phyloP scores from a whole-genome alignment of 2,888 invertebrate species.

The Eucera pruinosa region DNA sequence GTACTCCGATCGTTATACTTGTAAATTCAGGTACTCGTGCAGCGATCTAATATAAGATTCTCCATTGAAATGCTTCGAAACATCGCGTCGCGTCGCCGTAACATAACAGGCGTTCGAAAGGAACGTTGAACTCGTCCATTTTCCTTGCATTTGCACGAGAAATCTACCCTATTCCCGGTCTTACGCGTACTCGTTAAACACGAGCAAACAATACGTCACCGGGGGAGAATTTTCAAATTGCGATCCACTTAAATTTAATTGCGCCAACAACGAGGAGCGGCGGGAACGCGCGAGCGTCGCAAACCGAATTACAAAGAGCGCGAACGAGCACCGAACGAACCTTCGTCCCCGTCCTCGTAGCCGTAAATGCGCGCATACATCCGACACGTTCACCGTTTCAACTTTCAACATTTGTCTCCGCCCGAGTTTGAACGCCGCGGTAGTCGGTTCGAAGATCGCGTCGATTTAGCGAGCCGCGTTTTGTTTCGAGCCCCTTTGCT shows the following conservation, averaged over 20 bases:
- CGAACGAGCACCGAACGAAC: neutral
- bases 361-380: neutral
- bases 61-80: too few species aligned
- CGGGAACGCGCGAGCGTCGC: neutral
- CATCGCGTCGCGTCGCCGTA: neutral
- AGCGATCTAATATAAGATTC: too few species aligned
- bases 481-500: slow-evolving; percentile 29
- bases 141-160: neutral
- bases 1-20: too few species aligned
- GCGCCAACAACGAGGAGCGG: neutral
- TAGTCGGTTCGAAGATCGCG: slow-evolving; percentile 40
- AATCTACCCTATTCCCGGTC: neutral
- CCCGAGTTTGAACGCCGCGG: neutral
- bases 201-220: neutral
- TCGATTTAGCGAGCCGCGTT: slow-evolving; percentile 43
- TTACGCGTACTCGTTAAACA: slow-evolving; percentile 6
- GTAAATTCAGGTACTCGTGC: too few species aligned
- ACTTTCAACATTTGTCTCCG: neutral
- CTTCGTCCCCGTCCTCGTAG: too few species aligned
- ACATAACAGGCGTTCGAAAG: too few species aligned
- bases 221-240: slow-evolving; percentile 20
- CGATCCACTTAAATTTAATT: slow-evolving; percentile 38
- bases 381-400: slow-evolving; percentile 4
- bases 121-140: too few species aligned
- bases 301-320: slow-evolving; percentile 4